A percentile compares a stretch with the other conserved stretches of the same genome.
These are phyloP conservation scores for Medauroidea extradentata DNA, from an alignment of 1,140 invertebrate genomes.

Conservation along the genomic window DNA sequence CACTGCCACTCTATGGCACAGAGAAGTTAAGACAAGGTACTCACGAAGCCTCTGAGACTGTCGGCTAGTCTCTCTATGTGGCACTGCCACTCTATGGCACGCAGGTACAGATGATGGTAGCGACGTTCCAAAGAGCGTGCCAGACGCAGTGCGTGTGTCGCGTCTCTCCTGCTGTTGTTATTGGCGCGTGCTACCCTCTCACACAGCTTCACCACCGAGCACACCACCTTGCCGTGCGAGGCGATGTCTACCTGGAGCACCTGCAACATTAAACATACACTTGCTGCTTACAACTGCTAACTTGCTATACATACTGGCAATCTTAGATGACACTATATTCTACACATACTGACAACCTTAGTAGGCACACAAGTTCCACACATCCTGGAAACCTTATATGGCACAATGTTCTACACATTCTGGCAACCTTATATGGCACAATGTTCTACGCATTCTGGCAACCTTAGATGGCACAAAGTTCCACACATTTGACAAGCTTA, in stretches of 20 bases:
- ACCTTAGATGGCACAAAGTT: no score
- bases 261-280: constrained; percentile 46
- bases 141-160: constrained; percentile 21
- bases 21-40: no score
- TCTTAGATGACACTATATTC: neutral
- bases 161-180: neutral
- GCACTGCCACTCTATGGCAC: constrained; percentile 85
- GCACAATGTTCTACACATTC: no score
- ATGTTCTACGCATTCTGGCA: no score
- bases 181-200: constrained; percentile 35
- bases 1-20: no score
- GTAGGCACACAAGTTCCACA: neutral
- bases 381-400: no score
- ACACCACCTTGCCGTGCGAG: constrained; percentile 75
- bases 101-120: constrained; percentile 83
- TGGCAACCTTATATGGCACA: no score
- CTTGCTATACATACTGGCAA: neutral
- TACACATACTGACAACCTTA: neutral
- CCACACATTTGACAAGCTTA: no score
- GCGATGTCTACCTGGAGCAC: constrained; percentile 79
- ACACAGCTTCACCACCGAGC: constrained; percentile 68
- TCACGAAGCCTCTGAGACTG: neutral
- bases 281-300: neutral
- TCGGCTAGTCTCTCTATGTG: constrained; percentile 61
- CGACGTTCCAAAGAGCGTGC: constrained; percentile 67